Conservation (phyloP, 2,888 invertebrate species). For the Calliphora vomitoria region DNA sequence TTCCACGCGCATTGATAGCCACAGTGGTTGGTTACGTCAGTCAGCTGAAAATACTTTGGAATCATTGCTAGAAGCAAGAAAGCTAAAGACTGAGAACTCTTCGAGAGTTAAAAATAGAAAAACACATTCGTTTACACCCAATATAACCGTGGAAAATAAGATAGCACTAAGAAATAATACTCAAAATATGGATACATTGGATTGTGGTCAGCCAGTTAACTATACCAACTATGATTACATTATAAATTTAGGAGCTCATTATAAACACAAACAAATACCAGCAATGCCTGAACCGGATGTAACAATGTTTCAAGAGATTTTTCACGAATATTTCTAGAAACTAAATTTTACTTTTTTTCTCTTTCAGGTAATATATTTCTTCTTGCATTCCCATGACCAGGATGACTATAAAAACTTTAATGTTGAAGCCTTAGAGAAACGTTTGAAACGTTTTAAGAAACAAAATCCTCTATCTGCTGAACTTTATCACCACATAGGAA, state of each 20-base stretch:
- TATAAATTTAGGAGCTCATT: conserved; percentile 92
- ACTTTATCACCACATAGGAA: conserved; percentile 95
- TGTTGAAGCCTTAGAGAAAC: conserved; percentile 90
- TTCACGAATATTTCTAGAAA: not conserved
- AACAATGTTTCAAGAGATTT: conserved; percentile 26
- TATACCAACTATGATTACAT: conserved; percentile 95
- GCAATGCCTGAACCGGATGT: conserved; percentile 93
- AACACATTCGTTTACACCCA: not conserved
- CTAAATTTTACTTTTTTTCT: not conserved
- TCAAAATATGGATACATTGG: conserved; percentile 86
- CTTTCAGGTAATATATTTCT: conserved; percentile 89
- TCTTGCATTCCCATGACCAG: conserved; percentile 87
- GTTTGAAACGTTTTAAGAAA: conserved; percentile 91
- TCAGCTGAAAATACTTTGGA: conserved; percentile 72
- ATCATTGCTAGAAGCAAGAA: conserved; percentile 39
- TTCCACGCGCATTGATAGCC: conserved; percentile 84
- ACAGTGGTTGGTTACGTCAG: conserved; percentile 71
- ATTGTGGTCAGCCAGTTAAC: conserved; percentile 94
- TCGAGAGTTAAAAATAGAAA: conserved; percentile 17
- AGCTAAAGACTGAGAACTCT: conserved; percentile 1
- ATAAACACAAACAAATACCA: conserved; percentile 88
- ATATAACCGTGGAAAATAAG: conserved; percentile 33
- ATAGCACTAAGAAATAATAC: conserved; percentile 36
- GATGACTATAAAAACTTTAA: conserved; percentile 88
- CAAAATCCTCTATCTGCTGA: conserved; percentile 91